A percentile compares a stretch with the other conserved stretches of the same genome.
Conservation (phyloP, 2,888 invertebrate genomes). For the Dolichopus griseipennis region DNA sequence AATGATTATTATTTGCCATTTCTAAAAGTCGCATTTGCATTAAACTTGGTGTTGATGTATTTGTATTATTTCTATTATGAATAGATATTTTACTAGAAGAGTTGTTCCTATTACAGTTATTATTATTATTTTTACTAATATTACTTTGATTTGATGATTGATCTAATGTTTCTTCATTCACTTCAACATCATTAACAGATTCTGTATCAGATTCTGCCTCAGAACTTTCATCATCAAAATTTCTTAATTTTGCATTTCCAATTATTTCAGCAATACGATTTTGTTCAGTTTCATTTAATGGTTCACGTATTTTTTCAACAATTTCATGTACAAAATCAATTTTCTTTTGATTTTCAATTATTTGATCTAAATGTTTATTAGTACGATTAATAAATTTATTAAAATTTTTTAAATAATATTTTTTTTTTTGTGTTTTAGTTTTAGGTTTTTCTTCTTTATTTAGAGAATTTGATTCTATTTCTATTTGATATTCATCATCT, state of each 20-base stretch:
- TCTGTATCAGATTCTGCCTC: background rate
- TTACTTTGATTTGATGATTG: too few relatives aligned
- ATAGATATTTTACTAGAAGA: too few relatives aligned
- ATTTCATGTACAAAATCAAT: constrained; percentile 1
- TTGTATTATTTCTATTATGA: too few relatives aligned
- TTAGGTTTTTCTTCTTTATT: too few relatives aligned
- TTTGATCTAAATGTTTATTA: background rate
- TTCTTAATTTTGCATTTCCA: background rate
- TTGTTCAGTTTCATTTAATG: constrained; percentile 5
- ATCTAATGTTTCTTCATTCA: background rate
- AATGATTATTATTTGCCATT: too few relatives aligned
- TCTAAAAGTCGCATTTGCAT: too few relatives aligned
- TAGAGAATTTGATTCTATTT: too few relatives aligned
- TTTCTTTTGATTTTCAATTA: background rate
- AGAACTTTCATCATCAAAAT: background rate
- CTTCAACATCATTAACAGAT: constrained; percentile 1
- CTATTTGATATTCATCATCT: too few relatives aligned
- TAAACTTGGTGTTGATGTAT: too few relatives aligned
- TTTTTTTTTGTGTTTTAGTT: background rate
- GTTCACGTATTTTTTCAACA: background rate
- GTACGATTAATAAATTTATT: background rate
- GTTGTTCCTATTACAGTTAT: too few relatives aligned
- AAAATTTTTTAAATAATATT: constrained; percentile 5
- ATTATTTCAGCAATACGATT: background rate
- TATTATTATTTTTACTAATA: too few relatives aligned